Evolutionary conservation across 35 echinoderm and acorn worm genomes (phyloP), one percentile per base, ranked within the genome.

Genomic region (Patiria miniata): DNA sequence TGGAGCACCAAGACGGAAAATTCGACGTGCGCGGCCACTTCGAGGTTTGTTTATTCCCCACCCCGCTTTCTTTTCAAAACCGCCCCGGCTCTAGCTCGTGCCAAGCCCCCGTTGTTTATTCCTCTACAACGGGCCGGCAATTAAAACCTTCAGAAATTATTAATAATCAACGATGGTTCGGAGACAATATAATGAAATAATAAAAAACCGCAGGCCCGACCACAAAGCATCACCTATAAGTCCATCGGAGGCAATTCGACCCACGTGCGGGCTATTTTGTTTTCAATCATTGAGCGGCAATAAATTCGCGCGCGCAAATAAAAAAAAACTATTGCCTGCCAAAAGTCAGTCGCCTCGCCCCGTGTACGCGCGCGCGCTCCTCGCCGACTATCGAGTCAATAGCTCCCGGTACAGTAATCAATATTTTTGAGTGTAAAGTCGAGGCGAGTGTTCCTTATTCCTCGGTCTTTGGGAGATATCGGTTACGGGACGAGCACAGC

Each of bases 211-310:
- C 61, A 69, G 15, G 34, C 42, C 34, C 23, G 23, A 29, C 30
- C 21, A 68, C 15, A 69, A 69, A 69, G 34, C 16, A 69, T 1
- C 6, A 73, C 15, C 26, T 36, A 73, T 26, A 10, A 6, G 29
- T 73, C 8, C 34, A 73, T 60, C 19, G 14, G 2, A 73, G 0
- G n/a, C 61, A 68, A 68, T 73, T 36, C 8, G 65, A 1, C 65
- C 58, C 65, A 73, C 65, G 65, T 73, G 65, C 65, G 29, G 65
- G 26, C 26, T 30, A 73, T 73, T 73, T 73, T 73, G 65, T 73
- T 73, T 73, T 73, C 65, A 73, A 73, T 73, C 65, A 73, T 73
- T 73, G 29, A 73, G 65, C 65, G 65, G 65, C 8, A 73, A 73
- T 73, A 73, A 73, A 16, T 73, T 73, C 65, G 65, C 65, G 29